Evolutionary conservation across 2,888 invertebrate genomes (phyloP).

Genomic region (Belgica antarctica): DNA sequence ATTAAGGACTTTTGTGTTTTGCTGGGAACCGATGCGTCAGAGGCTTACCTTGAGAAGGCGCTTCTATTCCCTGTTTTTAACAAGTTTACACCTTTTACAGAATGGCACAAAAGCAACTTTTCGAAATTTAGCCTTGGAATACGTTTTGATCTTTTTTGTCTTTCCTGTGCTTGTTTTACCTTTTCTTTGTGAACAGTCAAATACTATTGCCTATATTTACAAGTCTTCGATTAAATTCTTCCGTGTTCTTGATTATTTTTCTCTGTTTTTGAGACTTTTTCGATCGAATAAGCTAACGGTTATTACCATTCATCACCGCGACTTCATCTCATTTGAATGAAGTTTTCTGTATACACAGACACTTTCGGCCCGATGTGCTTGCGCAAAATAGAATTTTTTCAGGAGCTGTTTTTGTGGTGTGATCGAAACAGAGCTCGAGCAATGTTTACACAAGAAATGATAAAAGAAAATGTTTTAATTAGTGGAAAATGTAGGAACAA

Average conservation of each 20-base stretch:
- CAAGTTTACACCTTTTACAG: slow-evolving; percentile 37
- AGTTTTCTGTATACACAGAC: not conserved
- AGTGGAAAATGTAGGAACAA: no score
- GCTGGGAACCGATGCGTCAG: no score
- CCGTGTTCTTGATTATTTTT: not conserved
- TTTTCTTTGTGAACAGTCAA: slow-evolving; percentile 21
- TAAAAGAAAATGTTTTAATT: no score
- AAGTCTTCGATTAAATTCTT: slow-evolving; percentile 6
- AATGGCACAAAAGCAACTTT: slow-evolving; percentile 12
- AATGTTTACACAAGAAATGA: no score
- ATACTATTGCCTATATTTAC: not conserved
- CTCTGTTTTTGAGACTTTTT: not conserved
- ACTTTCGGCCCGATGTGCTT: slow-evolving; percentile 6
- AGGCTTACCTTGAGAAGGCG: no score
- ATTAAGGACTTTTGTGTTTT: no score
- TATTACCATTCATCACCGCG: slow-evolving; percentile 25
- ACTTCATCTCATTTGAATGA: not conserved
- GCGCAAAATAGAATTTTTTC: no score
- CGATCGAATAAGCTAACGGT: slow-evolving; percentile 11
- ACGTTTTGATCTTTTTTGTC: not conserved
- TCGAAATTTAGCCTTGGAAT: slow-evolving; percentile 37
- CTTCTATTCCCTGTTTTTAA: slow-evolving; percentile 7
- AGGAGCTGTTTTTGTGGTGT: no score
- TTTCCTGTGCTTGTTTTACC: not conserved
- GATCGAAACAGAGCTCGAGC: no score